Conservation (phyloP, 1,140 invertebrate genomes). For the Glossosoma conforme region DNA sequence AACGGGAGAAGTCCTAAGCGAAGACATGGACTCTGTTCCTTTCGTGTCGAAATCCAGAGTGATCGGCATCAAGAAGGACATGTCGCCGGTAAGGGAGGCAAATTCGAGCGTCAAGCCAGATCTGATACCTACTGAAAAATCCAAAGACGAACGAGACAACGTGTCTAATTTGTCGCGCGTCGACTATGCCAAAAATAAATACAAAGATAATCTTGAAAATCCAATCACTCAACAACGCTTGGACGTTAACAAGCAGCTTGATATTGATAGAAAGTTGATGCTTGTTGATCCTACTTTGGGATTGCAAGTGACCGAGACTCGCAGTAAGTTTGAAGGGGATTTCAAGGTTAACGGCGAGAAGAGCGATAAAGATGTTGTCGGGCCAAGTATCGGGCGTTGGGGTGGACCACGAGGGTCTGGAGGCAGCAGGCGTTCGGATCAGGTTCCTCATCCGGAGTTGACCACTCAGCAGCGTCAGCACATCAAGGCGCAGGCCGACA, state of each 20-base stretch:
- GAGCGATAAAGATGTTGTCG: slow-evolving; percentile 6
- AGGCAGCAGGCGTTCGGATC: slow-evolving; percentile 37
- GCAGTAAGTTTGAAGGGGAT: slow-evolving; percentile 44
- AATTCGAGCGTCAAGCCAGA: slow-evolving; percentile 40
- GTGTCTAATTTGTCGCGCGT: slow-evolving; percentile 50
- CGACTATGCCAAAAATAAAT: slow-evolving; percentile 62
- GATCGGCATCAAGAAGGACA: slow-evolving; percentile 29
- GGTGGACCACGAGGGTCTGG: slow-evolving; percentile 42
- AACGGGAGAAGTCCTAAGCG: slow-evolving; percentile 63
- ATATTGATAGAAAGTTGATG: slow-evolving; percentile 39
- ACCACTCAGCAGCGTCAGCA: slow-evolving; percentile 62
- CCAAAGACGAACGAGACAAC: slow-evolving; percentile 32
- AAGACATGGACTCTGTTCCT: slow-evolving; percentile 30
- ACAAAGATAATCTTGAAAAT: slow-evolving; percentile 54
- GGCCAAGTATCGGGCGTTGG: slow-evolving; percentile 33
- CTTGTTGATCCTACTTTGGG: slow-evolving; percentile 42
- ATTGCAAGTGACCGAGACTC: slow-evolving; percentile 42
- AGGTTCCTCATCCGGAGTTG: slow-evolving; percentile 63
- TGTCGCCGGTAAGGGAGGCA: slow-evolving; percentile 23
- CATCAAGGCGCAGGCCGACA: slow-evolving; percentile 44
- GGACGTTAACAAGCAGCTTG: slow-evolving; percentile 51
- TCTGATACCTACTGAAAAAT: slow-evolving; percentile 36
- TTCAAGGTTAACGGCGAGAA: slow-evolving; percentile 20
- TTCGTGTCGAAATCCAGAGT: slow-evolving; percentile 10
- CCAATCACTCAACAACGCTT: slow-evolving; percentile 49